Evolutionary conservation across 2,888 invertebrate genomes (phyloP), one percentile per base, ranked within the genome.

Genomic region (Balanococcus diminutus): DNA sequence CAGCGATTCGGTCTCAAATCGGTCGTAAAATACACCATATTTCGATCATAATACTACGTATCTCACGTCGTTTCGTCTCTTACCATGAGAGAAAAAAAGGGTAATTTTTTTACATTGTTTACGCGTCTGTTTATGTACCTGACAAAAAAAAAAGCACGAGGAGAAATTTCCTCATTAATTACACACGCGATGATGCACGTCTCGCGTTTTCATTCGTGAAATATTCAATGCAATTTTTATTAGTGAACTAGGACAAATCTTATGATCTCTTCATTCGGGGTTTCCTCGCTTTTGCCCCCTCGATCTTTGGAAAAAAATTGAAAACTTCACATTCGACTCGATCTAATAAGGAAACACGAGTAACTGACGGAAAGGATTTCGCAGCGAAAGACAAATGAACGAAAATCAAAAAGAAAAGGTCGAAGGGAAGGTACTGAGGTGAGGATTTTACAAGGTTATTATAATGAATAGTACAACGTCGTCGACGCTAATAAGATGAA

Each of bases 381-480:
- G 39, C 39, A 39, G 39, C 1, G 16, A 16, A 16, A 46, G 16
- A 16, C 14, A 46, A 16, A 46, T 16, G 46, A 46, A 46, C 46
- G 16, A 46, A 16, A 46, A 42, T 11, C 11, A 42, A 42, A 42
- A 42, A 5, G 46, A 1, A 14, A 46, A 16, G 16, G 1, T 14
- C 14, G 46, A 46, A 5, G 8, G 39, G 46, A 0, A 11, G 46
- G 46, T 4, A 16, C 14, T 8, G 46, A 14, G 46, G 46, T 22
- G 56, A 22, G n/a, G 22, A 25, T 25, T 56, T 56, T 22, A 56
- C 56, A 56, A 56, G 56, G 56, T 56, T 56, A 56, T 56, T 56
- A 56, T 56, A 56, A 56, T 56, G 56, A 56, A 56, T 56, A 56
- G 56, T 56, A 56, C 56, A 56, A 56, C 56, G 56, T 56, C 56